Evolutionary conservation across 1,140 invertebrate species (phyloP), one percentile per base, ranked within the genome.

Genomic region (Solen grandis): DNA sequence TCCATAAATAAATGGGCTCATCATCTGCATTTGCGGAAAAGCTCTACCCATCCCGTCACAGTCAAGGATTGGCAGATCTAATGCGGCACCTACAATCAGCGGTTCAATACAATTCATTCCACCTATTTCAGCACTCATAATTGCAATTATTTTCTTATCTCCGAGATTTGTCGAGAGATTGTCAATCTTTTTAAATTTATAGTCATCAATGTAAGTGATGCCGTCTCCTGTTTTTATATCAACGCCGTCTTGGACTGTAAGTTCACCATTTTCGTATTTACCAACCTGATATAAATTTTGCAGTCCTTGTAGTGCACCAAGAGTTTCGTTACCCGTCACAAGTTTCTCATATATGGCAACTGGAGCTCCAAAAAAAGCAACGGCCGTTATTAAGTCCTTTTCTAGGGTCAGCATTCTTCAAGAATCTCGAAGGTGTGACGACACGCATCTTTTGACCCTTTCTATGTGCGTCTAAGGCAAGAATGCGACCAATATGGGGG

Each of bases 41-140:
- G 90, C 90, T 35, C 90, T 74, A 4, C 90, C 90, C 89, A 91
- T 91, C 4, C 89, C 87, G 72, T 91, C 90, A 16, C 81, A 85
- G 77, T 91, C 90, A 10, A 91, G 27, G 5, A 88, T 66, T 8
- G 90, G 90, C 8, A 91, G 29, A 22, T 76, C 80, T 13, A 88
- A 46, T 14, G 86, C 83, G 0, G 89, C 90, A 13, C 81, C 84
- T 31, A 90, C 85, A 10, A 87, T 54, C 2, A 91, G 70, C n/a
- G 89, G 89, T 59, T 90, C 88, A 0, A 91, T 82, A 16, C 85
- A 82, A 63, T 91, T 91, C 41, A 88, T 55, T 1, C 90, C 90
- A 14, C 90, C 90, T 29, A 90, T 88, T 77, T 91, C 90, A 25
- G 59, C 85, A 79, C 82, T 86, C 77, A 89, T 79, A 10, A 91